These are phyloP conservation scores for Oncopeltus fasciatus DNA, from an alignment of 1,140 invertebrate species.

Conservation along the genomic window DNA sequence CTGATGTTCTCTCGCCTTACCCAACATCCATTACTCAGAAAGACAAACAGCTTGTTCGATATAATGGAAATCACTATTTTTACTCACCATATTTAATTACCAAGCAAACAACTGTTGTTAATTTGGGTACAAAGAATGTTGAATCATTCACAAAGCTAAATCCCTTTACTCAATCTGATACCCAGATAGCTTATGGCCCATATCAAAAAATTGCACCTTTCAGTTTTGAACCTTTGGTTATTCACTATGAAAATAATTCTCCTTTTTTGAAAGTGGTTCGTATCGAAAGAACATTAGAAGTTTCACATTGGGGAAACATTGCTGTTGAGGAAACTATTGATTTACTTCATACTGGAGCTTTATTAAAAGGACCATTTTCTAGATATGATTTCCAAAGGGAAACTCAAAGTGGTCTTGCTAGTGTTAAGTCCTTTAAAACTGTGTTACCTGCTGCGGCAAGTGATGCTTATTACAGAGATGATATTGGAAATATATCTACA, in stretches of 20 bases:
- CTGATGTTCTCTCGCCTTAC: conserved; percentile 62
- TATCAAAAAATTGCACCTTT: conserved; percentile 58
- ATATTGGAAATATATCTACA: conserved; percentile 98
- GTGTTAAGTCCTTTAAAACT: conserved; percentile 86
- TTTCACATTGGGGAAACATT: conserved; percentile 99
- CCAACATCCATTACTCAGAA: conserved; percentile 78
- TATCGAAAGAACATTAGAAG: conserved; percentile 77
- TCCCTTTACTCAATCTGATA: conserved; percentile 63
- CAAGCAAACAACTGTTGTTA: conserved; percentile 68
- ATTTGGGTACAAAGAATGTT: conserved; percentile 59
- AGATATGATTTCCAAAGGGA: conserved; percentile 89
- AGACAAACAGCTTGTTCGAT: conserved; percentile 85
- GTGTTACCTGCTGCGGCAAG: conserved; percentile 75
- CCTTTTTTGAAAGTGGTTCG: conserved; percentile 84
- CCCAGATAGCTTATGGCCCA: conserved; percentile 70
- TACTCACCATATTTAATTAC: conserved; percentile 66
- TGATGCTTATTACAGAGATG: conserved; percentile 90
- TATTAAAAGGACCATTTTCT: conserved; percentile 88
- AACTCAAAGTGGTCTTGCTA: conserved; percentile 63
- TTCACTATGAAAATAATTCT: conserved; percentile 94
- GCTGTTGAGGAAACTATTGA: conserved; percentile 91
- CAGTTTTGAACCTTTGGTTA: conserved; percentile 45
- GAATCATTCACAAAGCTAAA: conserved; percentile 79
- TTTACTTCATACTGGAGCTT: conserved; percentile 80
- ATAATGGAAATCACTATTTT: conserved; percentile 67